Evolutionary conservation across 2,888 invertebrate species (phyloP).

Genomic region (Leptopterna dolabrata): DNA sequence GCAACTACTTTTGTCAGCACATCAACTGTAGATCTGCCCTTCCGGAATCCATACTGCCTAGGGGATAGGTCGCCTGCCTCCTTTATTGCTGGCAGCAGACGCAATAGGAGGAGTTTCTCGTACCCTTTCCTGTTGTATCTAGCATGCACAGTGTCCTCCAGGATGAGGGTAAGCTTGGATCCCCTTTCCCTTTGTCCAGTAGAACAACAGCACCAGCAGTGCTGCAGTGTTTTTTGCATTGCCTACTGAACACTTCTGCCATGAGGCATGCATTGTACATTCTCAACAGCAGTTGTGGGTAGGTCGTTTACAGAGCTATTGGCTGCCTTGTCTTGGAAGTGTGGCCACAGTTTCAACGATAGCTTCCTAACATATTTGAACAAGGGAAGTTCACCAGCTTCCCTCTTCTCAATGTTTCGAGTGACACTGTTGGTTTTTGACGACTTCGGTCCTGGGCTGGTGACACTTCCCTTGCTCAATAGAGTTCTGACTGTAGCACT

Average conservation of each 20-base stretch:
- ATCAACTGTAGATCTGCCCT: not conserved
- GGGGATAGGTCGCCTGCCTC: not conserved
- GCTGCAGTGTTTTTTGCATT: not conserved
- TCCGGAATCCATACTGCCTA: not conserved
- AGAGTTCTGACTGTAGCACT: too few species aligned
- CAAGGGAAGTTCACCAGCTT: too few species aligned
- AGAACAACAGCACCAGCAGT: too few species aligned
- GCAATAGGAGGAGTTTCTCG: not conserved
- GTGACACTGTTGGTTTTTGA: too few species aligned
- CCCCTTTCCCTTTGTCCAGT: conserved; percentile 38
- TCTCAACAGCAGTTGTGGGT: conserved; percentile 36
- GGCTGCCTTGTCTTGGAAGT: not conserved
- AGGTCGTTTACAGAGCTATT: too few species aligned
- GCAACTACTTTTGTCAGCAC: not conserved
- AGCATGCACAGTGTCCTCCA: conserved; percentile 44
- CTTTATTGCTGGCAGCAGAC: not conserved
- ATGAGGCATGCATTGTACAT: conserved; percentile 48
- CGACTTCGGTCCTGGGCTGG: too few species aligned
- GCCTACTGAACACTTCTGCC: conserved; percentile 13
- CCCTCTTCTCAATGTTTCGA: too few species aligned
- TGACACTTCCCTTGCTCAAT: too few species aligned
- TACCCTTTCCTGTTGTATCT: not conserved
- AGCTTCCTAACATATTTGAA: too few species aligned
- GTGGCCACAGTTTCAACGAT: too few species aligned
- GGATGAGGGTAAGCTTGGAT: conserved; percentile 16